Evolutionary conservation across 2,797 vertebrate genomes (phyloP), one percentile per base, ranked within the genome.

Genomic region (Mastacembelus armatus): DNA sequence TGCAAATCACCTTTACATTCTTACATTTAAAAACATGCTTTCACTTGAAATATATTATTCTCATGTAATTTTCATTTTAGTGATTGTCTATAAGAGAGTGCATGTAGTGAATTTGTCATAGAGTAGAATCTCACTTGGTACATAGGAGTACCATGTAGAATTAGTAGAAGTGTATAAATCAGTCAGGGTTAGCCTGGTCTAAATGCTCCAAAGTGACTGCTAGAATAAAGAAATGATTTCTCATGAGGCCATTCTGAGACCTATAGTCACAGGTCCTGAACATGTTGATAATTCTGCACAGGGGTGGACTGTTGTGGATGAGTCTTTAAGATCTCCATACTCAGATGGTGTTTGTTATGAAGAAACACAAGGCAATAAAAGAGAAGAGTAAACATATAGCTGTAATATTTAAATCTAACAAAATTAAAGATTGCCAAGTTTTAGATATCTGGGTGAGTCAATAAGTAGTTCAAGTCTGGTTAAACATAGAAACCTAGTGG

Each of bases 401-500:
- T 65, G 11, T 10, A 19, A 35, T 19, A 72, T 27, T 61, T 1
- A n/a, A 50, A 58, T 73, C 30, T 40, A 55, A 26, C 38, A 38
- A 66, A 68, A 56, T 45, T 0, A 56, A 71, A 22, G 38, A 78
- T 67, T 56, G 40, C 69, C n/a, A 47, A 29, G 26, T 69, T 71
- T 60, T 30, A 43, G 33, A 48, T 63, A 63, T 66, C 16, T 29
- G 35, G 43, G n/a, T 8, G 22, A 33, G 29, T 64, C 66, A 48
- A n/a, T n/a, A n/a, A n/a, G n/a, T n/a, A n/a, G n/a, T 66, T 42
- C 0, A 48, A 54, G 66, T 21, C 51, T 61, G 33, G 27, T 18
- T 42, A 42, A 44, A 67, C 57, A 77, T 21, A 19, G 55, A 77
- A 49, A 77, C 58, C 76, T 81, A 65, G 45, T 67, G 45, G 16